Evolutionary conservation across 2,797 vertebrate species (phyloP).

Genomic region (Sebastiscus tertius): DNA sequence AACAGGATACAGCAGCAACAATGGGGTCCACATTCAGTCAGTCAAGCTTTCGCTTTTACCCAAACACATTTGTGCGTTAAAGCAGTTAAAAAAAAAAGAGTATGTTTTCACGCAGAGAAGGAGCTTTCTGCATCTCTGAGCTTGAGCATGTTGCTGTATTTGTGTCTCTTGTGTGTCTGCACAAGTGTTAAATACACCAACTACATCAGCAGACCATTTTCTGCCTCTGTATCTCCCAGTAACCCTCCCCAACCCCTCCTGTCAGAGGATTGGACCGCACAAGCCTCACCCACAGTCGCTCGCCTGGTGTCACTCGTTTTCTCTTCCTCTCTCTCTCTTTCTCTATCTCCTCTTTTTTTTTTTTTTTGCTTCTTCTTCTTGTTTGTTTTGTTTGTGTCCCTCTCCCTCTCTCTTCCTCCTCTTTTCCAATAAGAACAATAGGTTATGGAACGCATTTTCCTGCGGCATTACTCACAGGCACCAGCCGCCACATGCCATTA

Average conservation of each 20-base stretch:
- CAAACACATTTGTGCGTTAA: neutral
- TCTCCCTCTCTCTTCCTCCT: constrained; percentile 57
- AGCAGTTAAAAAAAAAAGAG: neutral
- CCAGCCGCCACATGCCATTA: constrained; percentile 81
- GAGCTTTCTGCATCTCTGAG: neutral
- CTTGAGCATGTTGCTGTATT: constrained; percentile 1
- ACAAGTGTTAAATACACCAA: constrained; percentile 56
- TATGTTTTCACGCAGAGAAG: neutral
- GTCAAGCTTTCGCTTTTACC: neutral
- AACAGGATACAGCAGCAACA: constrained; percentile 6
- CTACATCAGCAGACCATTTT: constrained; percentile 70
- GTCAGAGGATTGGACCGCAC: constrained; percentile 74
- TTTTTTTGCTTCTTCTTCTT: neutral
- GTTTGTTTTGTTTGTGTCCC: constrained; percentile 71
- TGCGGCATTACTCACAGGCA: constrained; percentile 82
- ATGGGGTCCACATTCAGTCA: neutral
- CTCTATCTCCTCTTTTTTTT: constrained; percentile 8
- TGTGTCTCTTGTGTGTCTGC: constrained; percentile 25
- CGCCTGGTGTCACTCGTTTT: constrained; percentile 38
- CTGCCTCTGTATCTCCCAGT: constrained; percentile 69
- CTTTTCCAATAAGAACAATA: constrained; percentile 82
- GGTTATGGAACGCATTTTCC: constrained; percentile 80
- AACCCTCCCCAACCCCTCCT: constrained; percentile 67
- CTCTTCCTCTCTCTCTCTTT: neutral
- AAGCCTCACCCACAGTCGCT: constrained; percentile 41